phyloP scores from a whole-genome alignment of 2,797 vertebrate genomes.

The Chaenodraco wilsoni region DNA sequence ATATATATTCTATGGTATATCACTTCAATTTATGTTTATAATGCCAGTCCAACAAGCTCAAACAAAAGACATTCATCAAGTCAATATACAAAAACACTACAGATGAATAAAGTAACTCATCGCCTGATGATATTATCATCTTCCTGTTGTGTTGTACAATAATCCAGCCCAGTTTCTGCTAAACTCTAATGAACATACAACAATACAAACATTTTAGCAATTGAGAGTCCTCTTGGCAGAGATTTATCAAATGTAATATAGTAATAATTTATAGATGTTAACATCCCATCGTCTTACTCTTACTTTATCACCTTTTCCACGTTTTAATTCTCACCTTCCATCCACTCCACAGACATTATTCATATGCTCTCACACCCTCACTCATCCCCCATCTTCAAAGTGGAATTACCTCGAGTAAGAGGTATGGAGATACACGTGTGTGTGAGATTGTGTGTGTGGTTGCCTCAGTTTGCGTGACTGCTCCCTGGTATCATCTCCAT shows the following conservation, averaged over 20 bases:
- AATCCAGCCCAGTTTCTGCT: background rate
- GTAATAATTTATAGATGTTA: conserved; percentile 35
- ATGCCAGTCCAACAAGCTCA: too few species aligned
- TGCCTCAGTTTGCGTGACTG: conserved; percentile 29
- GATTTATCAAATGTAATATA: conserved; percentile 19
- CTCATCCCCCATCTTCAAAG: conserved; percentile 48
- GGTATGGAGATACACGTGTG: conserved; percentile 23
- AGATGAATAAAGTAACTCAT: too few species aligned
- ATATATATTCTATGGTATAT: too few species aligned
- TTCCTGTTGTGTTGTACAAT: background rate
- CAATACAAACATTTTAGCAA: background rate
- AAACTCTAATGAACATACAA: background rate
- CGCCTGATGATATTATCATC: too few species aligned
- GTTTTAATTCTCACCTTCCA: background rate
- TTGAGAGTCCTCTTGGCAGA: background rate
- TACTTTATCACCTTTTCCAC: conserved; percentile 1
- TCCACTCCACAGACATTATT: conserved; percentile 20
- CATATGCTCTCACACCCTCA: conserved; percentile 16
- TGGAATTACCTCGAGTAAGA: conserved; percentile 42
- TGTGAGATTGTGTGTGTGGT: conserved; percentile 10
- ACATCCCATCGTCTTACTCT: conserved; percentile 16
- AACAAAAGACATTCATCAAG: too few species aligned
- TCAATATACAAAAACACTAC: too few species aligned
- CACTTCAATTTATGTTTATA: too few species aligned
- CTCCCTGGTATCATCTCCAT: conserved; percentile 46